These are phyloP conservation scores for Branchipolynoe longqiensis DNA, from an alignment of 2,888 invertebrate species.

Conservation along the genomic window DNA sequence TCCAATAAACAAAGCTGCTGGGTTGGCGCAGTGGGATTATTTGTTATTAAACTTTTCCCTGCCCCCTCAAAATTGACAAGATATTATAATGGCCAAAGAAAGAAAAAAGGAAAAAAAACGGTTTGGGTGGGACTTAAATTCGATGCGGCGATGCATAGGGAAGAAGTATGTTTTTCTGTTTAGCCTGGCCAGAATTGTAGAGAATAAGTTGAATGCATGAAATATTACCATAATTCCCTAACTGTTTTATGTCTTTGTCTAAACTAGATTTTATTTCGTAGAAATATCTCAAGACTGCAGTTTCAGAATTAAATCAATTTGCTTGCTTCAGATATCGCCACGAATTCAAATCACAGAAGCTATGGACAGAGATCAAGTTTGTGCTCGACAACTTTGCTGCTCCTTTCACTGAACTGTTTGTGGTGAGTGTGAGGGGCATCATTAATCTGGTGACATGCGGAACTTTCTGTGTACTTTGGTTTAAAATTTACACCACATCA, in stretches of 20 bases:
- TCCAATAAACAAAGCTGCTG: no score
- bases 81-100: no score
- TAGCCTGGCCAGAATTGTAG: no score
- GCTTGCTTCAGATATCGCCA: slow-evolving; percentile 87
- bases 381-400: slow-evolving; percentile 95
- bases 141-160: no score
- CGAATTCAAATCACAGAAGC: slow-evolving; percentile 95
- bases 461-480: neutral
- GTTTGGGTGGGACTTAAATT: no score
- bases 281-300: no score
- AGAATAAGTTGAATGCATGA: neutral
- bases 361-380: slow-evolving; percentile 98
- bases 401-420: slow-evolving; percentile 89
- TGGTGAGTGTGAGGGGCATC: slow-evolving; percentile 85
- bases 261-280: neutral
- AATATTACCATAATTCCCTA: neutral
- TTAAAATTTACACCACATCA: neutral
- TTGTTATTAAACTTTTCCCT: no score
- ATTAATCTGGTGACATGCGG: neutral
- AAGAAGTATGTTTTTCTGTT: no score
- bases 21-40: no score
- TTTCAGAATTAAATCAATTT: neutral
- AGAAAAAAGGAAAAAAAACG: no score
- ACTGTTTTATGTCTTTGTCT: neutral
- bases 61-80: no score